Evolutionary conservation across 2,797 vertebrate species (phyloP).

Genomic region (Hoplostethus mediterraneus): DNA sequence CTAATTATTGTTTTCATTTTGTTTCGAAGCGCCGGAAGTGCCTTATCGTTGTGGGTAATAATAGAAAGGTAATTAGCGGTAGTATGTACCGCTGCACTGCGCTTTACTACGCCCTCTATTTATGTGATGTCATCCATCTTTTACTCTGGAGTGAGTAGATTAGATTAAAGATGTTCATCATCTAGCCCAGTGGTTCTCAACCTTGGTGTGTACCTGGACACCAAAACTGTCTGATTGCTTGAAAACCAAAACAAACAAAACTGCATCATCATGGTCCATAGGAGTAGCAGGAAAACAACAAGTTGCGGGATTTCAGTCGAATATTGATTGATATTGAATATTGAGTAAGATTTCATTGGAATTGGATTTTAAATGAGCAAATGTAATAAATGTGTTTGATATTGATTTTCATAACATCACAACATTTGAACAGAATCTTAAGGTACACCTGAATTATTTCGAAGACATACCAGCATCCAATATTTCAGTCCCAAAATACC

Average conservation of each 20-base stretch:
- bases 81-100: too few relatives aligned
- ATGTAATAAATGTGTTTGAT: background rate
- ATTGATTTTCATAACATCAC: background rate
- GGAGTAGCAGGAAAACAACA: background rate
- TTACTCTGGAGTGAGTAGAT: slow-evolving; percentile 1
- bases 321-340: too few relatives aligned
- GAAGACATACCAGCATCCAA: too few relatives aligned
- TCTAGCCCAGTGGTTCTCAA: background rate
- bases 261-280: too few relatives aligned
- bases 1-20: background rate
- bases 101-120: background rate
- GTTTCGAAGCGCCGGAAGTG: background rate
- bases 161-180: background rate
- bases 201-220: too few relatives aligned
- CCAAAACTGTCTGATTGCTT: too few relatives aligned
- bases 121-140: slow-evolving; percentile 57
- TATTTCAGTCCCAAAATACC: too few relatives aligned
- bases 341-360: too few relatives aligned
- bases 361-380: too few relatives aligned
- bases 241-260: too few relatives aligned
- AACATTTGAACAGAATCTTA: background rate
- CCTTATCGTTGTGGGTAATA: background rate
- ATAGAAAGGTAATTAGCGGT: too few relatives aligned
- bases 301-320: background rate
- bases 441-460: background rate